Base-by-base conservation (phyloP, 2,888 invertebrate genomes). In the Fragum sueziense region DNA sequence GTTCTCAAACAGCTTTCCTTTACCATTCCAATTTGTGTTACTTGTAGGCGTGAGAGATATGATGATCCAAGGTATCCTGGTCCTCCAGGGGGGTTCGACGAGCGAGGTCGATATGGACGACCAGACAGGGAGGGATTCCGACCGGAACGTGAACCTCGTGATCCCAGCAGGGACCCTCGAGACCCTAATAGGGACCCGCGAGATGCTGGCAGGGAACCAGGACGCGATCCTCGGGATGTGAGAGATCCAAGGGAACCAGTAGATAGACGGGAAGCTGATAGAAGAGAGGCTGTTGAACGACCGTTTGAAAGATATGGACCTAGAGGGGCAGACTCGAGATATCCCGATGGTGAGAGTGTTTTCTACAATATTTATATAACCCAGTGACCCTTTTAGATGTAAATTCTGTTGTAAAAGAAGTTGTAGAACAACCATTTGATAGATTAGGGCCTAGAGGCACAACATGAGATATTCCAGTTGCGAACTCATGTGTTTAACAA, bases 221-320 rank as follows among this genome's bases (percentile, higher is more conserved):
- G 47, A 20, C 14, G 47, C 20, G 47, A 47, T 47, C 47, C 47
- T 47, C n/a, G 57, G 27, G 57, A 57, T 22, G 57, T 9, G 2
- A 11, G 57, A 25, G 57, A 57, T n/a, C 57, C 57, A 11, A 61
- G 61, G 29, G 61, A 61, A 7, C 33, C 31, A 29, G 61, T 22
- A 11, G 57, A 61, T 7, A 61, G 61, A 33, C 76, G 80, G 27
- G 74, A 59, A 11, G 76, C 57, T 31, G 84, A 82, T 14, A 72
- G 81, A 33, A 69, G 84, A 25, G 76, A 76, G 34, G 67, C 74
- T 0, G 54, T 84, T 29, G 79, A 79, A 27, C 57, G 69, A 59
- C 70, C 72, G 7, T 82, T 61, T 72, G 84, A 84, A 7, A 80
- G 74, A 52, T 79, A 82, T 70, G 80, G 77, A 6, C 62, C 73